These are phyloP conservation scores for Achatina immaculata DNA, from an alignment of 1,140 invertebrate species.

Conservation along the genomic window DNA sequence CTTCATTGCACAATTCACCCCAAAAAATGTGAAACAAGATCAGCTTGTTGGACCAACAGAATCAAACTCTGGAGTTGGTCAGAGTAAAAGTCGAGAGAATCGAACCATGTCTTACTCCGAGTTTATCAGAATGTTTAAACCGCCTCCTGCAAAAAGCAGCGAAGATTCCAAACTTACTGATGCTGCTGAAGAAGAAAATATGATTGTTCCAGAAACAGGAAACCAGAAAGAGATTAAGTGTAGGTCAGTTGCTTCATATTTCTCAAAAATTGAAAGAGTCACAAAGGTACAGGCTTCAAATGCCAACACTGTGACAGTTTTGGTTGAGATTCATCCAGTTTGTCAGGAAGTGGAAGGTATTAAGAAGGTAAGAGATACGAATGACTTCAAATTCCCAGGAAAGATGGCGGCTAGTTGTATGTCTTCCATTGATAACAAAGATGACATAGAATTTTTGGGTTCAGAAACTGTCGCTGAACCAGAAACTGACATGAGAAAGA, in stretches of 20 bases:
- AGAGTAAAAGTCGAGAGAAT: conserved; percentile 8
- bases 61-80: neutral
- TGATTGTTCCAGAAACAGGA: neutral
- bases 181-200: neutral
- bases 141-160: neutral
- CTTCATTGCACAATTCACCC: neutral
- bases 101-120: conserved; percentile 8
- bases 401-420: neutral
- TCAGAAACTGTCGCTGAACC: neutral
- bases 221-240: conserved; percentile 2
- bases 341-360: neutral
- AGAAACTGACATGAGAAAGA: neutral
- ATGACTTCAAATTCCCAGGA: neutral
- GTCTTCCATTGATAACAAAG: neutral
- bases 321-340: neutral
- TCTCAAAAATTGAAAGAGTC: neutral
- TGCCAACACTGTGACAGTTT: neutral
- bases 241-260: conserved; percentile 13
- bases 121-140: conserved; percentile 19
- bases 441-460: neutral
- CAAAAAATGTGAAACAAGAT: neutral
- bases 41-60: neutral
- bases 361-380: neutral
- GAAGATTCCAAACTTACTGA: neutral
- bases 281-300: neutral